Conservation (phyloP, 2,797 vertebrate genomes). For the Paguma larvata region DNA sequence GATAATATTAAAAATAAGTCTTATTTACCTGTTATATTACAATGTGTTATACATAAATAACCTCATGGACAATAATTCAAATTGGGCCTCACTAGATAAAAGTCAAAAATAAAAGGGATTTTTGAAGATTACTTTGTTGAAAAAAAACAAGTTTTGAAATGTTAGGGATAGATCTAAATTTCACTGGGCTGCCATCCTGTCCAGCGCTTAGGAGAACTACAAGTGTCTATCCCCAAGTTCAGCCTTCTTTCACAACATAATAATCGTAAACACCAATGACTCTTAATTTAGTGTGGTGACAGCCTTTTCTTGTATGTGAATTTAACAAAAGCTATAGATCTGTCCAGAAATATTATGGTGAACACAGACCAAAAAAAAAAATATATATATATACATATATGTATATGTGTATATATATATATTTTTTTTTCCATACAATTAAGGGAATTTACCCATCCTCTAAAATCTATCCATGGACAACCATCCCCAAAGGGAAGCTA, state of each 20-base stretch:
- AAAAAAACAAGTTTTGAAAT: constrained; percentile 28
- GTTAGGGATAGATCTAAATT: constrained; percentile 3
- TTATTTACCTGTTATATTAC: constrained; percentile 10
- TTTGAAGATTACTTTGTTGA: neutral
- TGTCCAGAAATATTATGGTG: neutral
- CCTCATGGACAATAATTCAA: constrained; percentile 30
- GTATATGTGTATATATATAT: no score
- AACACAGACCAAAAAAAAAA: neutral
- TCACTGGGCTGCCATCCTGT: neutral
- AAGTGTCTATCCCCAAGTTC: neutral
- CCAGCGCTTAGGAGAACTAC: neutral
- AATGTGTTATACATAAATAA: constrained; percentile 32
- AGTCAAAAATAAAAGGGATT: constrained; percentile 28
- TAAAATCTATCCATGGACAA: neutral
- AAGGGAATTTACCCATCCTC: neutral
- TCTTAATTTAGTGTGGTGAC: neutral
- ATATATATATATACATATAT: no score
- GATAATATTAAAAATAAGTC: constrained; percentile 32
- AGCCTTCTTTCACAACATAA: neutral
- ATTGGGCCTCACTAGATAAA: neutral
- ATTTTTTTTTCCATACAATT: neutral
- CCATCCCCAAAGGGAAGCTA: neutral
- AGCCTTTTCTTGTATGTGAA: neutral
- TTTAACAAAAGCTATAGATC: neutral
- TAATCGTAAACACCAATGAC: neutral